Evolutionary conservation across 2,797 vertebrate species (phyloP).

Genomic region (Phyllotis vaccarum): DNA sequence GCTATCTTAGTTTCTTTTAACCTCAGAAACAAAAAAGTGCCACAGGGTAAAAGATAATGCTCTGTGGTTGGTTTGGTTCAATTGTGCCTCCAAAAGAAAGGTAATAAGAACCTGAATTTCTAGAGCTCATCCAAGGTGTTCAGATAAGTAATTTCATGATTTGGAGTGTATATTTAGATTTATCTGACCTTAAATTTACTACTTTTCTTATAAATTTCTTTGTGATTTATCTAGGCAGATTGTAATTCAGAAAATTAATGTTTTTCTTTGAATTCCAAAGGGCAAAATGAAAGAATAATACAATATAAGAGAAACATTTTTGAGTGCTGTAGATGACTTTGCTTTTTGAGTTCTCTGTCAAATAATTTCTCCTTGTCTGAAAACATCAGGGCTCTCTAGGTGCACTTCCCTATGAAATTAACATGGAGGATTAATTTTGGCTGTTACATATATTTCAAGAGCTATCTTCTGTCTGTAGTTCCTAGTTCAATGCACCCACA

Average conservation of each 20-base stretch:
- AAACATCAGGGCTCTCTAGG: fast-evolving
- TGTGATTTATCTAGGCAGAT: neutral
- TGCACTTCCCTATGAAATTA: neutral
- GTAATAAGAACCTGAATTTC: slow-evolving; percentile 1
- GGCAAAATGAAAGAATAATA: neutral
- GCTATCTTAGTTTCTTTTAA: neutral
- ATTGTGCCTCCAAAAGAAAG: neutral
- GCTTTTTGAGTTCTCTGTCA: neutral
- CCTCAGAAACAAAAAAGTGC: neutral
- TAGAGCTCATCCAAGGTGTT: neutral
- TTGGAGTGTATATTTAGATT: neutral
- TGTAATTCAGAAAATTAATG: neutral
- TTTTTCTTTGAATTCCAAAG: neutral
- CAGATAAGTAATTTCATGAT: neutral
- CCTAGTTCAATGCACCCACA: too few species aligned
- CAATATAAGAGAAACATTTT: neutral
- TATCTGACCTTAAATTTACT: neutral
- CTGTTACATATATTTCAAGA: neutral
- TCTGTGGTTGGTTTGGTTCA: neutral
- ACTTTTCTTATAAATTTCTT: neutral
- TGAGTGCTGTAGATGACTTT: neutral
- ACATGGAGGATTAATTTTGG: neutral
- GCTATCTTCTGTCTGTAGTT: neutral
- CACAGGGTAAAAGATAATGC: neutral
- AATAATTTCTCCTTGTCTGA: neutral